phyloP scores from a whole-genome alignment of 2,797 vertebrate species.

The Sebastes trivittatus region DNA sequence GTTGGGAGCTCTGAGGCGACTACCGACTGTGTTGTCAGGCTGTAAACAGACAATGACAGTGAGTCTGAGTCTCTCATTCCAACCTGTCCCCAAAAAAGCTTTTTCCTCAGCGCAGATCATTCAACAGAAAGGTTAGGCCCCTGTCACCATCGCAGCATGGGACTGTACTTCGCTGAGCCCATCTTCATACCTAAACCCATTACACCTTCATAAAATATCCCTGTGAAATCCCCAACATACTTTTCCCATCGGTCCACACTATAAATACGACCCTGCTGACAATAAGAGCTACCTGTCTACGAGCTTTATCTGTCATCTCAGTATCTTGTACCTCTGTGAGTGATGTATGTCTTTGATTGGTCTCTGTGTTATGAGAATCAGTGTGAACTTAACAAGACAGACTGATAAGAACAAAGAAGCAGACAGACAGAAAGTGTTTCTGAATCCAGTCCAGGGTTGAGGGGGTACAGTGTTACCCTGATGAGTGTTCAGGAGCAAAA shows the following conservation, averaged over 20 bases:
- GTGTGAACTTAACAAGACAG: constrained; percentile 7
- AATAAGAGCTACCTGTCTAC: constrained; percentile 10
- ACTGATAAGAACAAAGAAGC: constrained; percentile 32
- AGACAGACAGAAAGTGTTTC: constrained; percentile 28
- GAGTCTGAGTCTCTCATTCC: constrained; percentile 47
- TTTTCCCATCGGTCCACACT: constrained; percentile 14
- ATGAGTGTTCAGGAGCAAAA: constrained; percentile 70
- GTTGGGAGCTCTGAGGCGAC: constrained; percentile 13
- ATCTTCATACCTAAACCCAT: constrained; percentile 27
- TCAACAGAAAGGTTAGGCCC: constrained; percentile 8
- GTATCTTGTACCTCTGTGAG: neutral
- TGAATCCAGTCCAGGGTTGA: constrained; percentile 54
- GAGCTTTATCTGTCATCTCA: neutral
- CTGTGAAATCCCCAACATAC: constrained; percentile 37
- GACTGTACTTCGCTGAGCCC: neutral
- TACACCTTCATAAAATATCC: constrained; percentile 30
- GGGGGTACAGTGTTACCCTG: constrained; percentile 51
- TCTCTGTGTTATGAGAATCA: neutral
- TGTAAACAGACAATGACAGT: constrained; percentile 56
- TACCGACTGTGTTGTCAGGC: constrained; percentile 4
- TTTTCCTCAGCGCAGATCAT: neutral
- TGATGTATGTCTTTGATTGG: neutral
- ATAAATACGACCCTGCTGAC: constrained; percentile 50
- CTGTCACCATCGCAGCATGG: neutral
- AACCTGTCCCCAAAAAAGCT: constrained; percentile 45